Evolutionary conservation across 2,888 invertebrate genomes (phyloP), one percentile per base, ranked within the genome.

Genomic region (Ethmia dodecea): DNA sequence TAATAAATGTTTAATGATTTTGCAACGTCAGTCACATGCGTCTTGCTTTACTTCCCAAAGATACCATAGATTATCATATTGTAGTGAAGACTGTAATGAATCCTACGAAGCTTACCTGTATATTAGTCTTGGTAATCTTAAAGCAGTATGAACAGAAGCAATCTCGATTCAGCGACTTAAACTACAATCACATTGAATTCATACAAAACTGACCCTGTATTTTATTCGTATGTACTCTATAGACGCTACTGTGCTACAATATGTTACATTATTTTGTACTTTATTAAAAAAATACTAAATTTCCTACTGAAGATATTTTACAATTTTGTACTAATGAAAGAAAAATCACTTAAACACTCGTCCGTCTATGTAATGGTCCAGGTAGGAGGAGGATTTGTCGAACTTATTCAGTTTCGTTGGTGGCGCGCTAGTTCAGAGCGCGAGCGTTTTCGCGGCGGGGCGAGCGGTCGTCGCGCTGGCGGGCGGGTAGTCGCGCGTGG

Each of bases 141-240:
- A 69, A 75, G 76, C 73, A 59, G 73, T 75, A 69, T 72, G 76
- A 79, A 80, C 77, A 77, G 71, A 64, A 61, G 65, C 71, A 62
- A 65, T 66, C 66, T 75, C 63, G 69, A 65, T 56, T 62, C 70
- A 59, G 71, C 74, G 76, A 70, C 81, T 86, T 84, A 84, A 72
- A 72, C 86, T 86, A 86, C 83, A 79, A 86, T 86, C 86, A 86
- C 86, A 86, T 80, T 83, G 80, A 79, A 81, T 81, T 83, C 79
- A 83, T 84, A 86, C 81, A 84, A 84, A 84, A 84, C 81, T 75
- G 84, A 86, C 86, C 86, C 86, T 86, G 86, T 86, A 83, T 83
- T 60, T 71, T 72, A 77, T 75, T 79, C 73, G 67, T 76, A 75
- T 71, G 71, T 77, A 75, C 71, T 76, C 79, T 80, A 78, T 80